Evolutionary conservation across 2,888 invertebrate genomes (phyloP).

Genomic region (Thymelicus acteon): DNA sequence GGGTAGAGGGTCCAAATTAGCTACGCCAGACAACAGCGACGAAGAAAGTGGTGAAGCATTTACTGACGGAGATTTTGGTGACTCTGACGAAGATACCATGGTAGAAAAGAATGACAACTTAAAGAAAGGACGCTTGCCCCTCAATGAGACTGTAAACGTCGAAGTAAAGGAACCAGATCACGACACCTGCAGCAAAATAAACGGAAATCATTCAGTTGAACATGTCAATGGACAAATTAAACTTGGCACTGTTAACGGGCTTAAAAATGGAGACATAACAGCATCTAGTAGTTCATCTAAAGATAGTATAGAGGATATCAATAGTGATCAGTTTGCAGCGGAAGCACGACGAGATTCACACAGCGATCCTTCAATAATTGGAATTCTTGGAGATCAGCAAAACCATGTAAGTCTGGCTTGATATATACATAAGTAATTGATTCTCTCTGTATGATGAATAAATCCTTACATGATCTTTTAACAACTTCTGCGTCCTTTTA

Average conservation of each 20-base stretch:
- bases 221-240: constrained; percentile 44
- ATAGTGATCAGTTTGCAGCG: constrained; percentile 40
- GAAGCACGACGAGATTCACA: constrained; percentile 69
- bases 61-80: constrained; percentile 77
- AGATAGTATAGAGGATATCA: constrained; percentile 35
- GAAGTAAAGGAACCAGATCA: constrained; percentile 49
- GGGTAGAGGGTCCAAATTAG: constrained; percentile 66
- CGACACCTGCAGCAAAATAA: constrained; percentile 25
- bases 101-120: constrained; percentile 54
- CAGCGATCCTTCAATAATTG: constrained; percentile 78
- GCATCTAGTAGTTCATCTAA: constrained; percentile 37
- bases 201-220: constrained; percentile 44
- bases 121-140: constrained; percentile 53
- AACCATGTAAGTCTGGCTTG: constrained; percentile 74
- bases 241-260: constrained; percentile 53
- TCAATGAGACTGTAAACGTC: constrained; percentile 71
- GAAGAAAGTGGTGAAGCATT: constrained; percentile 77
- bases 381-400: constrained; percentile 81
- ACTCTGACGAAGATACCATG: constrained; percentile 69
- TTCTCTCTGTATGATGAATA: neutral
- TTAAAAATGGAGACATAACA: constrained; percentile 31
- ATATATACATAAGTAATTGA: constrained; percentile 15
- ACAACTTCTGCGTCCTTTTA: neutral
- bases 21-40: constrained; percentile 72
- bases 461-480: neutral